A percentile compares a stretch with the other conserved stretches of the same genome.
phyloP scores from a whole-genome alignment of 2,113 vertebrate genomes.

The Scartelaos histophorus region DNA sequence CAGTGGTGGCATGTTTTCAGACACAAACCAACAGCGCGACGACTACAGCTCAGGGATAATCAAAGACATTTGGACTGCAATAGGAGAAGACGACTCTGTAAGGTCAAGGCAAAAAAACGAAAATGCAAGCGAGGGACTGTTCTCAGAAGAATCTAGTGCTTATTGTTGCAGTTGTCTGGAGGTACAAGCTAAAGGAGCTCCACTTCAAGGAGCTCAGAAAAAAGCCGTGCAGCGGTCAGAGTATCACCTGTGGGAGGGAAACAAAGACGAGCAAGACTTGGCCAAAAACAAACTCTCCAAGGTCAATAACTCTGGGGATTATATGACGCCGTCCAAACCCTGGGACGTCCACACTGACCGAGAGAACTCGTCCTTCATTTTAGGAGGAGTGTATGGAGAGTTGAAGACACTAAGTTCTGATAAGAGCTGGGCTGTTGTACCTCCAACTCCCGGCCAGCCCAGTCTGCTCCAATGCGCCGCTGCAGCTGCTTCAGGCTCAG shows the following conservation, averaged over 20 bases:
- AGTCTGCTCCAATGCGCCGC: slow-evolving; percentile 88
- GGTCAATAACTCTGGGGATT: slow-evolving; percentile 87
- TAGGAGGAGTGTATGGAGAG: slow-evolving; percentile 97
- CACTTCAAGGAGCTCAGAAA: slow-evolving; percentile 79
- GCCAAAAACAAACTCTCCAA: slow-evolving; percentile 84
- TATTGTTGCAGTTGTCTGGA: slow-evolving; percentile 88
- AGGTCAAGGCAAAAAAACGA: slow-evolving; percentile 75
- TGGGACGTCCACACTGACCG: slow-evolving; percentile 89
- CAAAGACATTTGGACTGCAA: slow-evolving; percentile 96
- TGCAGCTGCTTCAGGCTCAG: slow-evolving; percentile 76
- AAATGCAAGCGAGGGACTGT: slow-evolving; percentile 81
- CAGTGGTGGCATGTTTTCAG: slow-evolving; percentile 80
- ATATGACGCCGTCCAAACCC: slow-evolving; percentile 92
- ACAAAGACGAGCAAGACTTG: slow-evolving; percentile 85
- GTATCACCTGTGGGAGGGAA: slow-evolving; percentile 96
- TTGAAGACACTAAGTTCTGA: slow-evolving; percentile 89
- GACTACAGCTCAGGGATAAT: slow-evolving; percentile 97
- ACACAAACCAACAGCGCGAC: slow-evolving; percentile 82
- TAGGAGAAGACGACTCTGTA: slow-evolving; percentile 80
- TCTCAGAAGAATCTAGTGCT: slow-evolving; percentile 81
- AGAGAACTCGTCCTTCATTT: slow-evolving; percentile 91
- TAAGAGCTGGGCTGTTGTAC: slow-evolving; percentile 92
- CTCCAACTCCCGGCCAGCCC: slow-evolving; percentile 80
- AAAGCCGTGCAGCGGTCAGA: slow-evolving; percentile 95
- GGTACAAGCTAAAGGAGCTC: slow-evolving; percentile 78